Evolutionary conservation across 2,113 vertebrate species (phyloP).

Genomic region (Rutilus rutilus): DNA sequence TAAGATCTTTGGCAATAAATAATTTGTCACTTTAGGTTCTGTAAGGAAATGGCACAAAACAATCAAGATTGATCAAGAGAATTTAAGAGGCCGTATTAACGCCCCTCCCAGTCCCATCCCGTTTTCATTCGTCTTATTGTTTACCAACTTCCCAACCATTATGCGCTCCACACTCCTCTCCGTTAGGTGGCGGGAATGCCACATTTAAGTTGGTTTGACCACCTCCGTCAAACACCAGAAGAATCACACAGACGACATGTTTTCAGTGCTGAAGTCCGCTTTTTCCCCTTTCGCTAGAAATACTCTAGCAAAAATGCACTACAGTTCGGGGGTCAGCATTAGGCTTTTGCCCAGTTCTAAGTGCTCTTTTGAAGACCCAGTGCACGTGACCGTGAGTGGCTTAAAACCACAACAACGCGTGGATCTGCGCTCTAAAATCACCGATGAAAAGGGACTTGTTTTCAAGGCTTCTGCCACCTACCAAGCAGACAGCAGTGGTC

Average conservation of each 20-base stretch:
- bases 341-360: constrained; percentile 47
- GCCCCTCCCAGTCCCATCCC: no score
- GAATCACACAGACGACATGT: background rate
- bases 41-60: no score
- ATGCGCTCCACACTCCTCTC: no score
- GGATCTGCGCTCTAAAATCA: constrained; percentile 76
- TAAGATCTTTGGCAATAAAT: no score
- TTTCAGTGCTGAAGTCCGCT: background rate
- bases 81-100: no score
- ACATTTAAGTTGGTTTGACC: background rate
- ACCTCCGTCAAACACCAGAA: background rate
- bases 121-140: no score
- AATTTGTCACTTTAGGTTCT: no score
- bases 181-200: background rate
- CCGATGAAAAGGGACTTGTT: constrained; percentile 75
- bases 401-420: constrained; percentile 75
- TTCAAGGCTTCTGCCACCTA: constrained; percentile 81
- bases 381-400: constrained; percentile 72
- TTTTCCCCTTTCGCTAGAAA: background rate
- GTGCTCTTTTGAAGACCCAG: constrained; percentile 70
- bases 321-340: background rate
- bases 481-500: constrained; percentile 70
- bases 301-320: background rate
- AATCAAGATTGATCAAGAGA: no score
- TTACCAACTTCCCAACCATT: no score